phyloP scores from a whole-genome alignment of 2,888 invertebrate species.

The Caenorhabditis sulstoni region DNA sequence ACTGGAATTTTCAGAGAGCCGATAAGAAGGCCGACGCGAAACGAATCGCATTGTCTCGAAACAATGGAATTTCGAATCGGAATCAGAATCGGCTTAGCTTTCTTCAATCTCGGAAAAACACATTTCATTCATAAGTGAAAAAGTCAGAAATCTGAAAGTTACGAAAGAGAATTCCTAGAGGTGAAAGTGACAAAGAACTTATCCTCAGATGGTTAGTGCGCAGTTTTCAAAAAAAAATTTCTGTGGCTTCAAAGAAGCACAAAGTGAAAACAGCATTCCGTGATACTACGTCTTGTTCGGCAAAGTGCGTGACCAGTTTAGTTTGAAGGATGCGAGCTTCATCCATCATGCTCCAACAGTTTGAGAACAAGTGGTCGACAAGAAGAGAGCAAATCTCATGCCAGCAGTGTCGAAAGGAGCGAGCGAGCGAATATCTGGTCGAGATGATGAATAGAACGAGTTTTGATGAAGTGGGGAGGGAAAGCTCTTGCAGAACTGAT shows the following conservation, averaged over 20 bases:
- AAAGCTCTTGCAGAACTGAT: slow-evolving; percentile 5
- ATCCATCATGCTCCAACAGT: slow-evolving; percentile 39
- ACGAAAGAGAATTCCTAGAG: not conserved
- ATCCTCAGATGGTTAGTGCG: not conserved
- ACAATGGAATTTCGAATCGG: not conserved
- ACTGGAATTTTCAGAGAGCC: slow-evolving; percentile 8
- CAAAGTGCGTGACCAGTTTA: slow-evolving; percentile 45
- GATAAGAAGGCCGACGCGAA: not conserved
- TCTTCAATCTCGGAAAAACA: too few relatives aligned
- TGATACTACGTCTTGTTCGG: slow-evolving; percentile 18
- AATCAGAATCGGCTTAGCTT: too few relatives aligned
- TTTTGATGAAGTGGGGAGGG: slow-evolving; percentile 47
- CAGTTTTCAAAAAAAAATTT: not conserved
- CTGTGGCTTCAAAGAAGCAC: not conserved
- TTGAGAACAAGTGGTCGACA: slow-evolving; percentile 34
- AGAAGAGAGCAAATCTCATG: slow-evolving; percentile 22
- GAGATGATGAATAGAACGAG: slow-evolving; percentile 53
- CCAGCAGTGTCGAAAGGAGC: slow-evolving; percentile 33
- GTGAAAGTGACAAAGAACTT: not conserved
- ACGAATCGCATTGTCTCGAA: too few relatives aligned
- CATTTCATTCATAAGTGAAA: too few relatives aligned
- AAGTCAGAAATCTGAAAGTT: not conserved
- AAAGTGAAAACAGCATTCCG: slow-evolving; percentile 19
- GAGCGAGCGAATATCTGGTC: slow-evolving; percentile 10
- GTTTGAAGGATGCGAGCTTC: slow-evolving; percentile 26